phyloP scores from a whole-genome alignment of 2,797 vertebrate genomes.

The Atherinosoma microstoma region DNA sequence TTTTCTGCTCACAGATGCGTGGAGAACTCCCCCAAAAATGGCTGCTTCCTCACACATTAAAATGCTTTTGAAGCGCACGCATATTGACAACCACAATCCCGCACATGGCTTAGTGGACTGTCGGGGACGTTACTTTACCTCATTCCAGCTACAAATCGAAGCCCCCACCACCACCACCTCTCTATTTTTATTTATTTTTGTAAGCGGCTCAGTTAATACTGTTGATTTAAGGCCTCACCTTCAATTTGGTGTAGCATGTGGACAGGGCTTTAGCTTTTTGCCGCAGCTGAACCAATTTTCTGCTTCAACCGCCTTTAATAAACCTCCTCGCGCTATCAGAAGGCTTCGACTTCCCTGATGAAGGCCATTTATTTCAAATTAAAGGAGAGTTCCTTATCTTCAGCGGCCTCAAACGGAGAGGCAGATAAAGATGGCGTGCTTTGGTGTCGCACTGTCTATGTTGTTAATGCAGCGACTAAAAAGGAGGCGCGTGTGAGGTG shows the following conservation, averaged over 20 bases:
- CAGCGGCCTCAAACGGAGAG: constrained; percentile 51
- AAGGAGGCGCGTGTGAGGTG: not conserved
- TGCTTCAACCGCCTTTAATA: constrained; percentile 85
- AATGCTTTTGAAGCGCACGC: constrained; percentile 12
- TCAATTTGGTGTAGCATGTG: constrained; percentile 77
- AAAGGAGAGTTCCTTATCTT: constrained; percentile 85
- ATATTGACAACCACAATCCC: constrained; percentile 16
- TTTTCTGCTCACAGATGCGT: constrained; percentile 71
- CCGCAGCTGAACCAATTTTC: constrained; percentile 81
- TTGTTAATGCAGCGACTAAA: constrained; percentile 55
- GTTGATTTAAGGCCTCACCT: constrained; percentile 84
- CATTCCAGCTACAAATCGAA: constrained; percentile 24
- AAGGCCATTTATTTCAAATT: constrained; percentile 87
- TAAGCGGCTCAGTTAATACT: constrained; percentile 79
- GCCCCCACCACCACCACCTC: not conserved
- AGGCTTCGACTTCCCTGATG: constrained; percentile 77
- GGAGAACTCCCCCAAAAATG: constrained; percentile 36
- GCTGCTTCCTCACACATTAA: constrained; percentile 25
- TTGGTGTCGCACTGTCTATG: constrained; percentile 64
- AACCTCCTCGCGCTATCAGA: constrained; percentile 76
- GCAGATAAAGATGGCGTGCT: constrained; percentile 66
- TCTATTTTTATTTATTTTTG: constrained; percentile 55
- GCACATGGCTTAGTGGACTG: constrained; percentile 28
- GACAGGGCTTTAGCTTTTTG: constrained; percentile 73
- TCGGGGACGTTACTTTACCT: constrained; percentile 31